Percentiles rank a stretch among this genome's conserved stretches.
Evolutionary conservation across 2,888 invertebrate species (phyloP).

Genomic region (Scrobipalpa atriplicella): DNA sequence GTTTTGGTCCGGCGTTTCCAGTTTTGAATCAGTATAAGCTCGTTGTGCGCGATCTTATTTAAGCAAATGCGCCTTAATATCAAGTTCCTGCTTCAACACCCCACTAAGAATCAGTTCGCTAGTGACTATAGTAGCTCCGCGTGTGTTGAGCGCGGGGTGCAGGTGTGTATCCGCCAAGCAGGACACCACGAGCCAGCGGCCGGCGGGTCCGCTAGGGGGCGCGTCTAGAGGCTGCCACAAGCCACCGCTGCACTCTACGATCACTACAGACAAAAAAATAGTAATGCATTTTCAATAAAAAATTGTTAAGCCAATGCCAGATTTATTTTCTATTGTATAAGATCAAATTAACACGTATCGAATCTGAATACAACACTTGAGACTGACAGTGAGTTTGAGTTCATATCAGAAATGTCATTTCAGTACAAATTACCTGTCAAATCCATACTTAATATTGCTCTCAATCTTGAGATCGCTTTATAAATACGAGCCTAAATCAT

Average conservation of each 20-base stretch:
- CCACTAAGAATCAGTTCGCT: constrained; percentile 67
- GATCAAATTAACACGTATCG: no score
- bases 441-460: no score
- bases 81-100: constrained; percentile 58
- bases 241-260: constrained; percentile 74
- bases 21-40: no score
- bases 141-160: constrained; percentile 55
- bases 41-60: not conserved
- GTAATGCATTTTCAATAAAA: not conserved
- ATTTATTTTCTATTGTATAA: no score
- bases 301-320: no score
- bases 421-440: no score
- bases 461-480: no score
- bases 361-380: no score
- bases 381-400: no score
- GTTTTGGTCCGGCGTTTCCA: not conserved
- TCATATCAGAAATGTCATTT: no score
- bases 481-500: no score
- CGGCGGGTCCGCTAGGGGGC: not conserved
- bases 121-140: constrained; percentile 61
- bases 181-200: constrained; percentile 43
- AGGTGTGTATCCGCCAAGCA: constrained; percentile 45
- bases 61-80: constrained; percentile 40
- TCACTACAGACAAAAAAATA: constrained; percentile 53
- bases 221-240: constrained; percentile 41